phyloP scores from a whole-genome alignment of 2,113 vertebrate genomes.

The Climacteris rufus region DNA sequence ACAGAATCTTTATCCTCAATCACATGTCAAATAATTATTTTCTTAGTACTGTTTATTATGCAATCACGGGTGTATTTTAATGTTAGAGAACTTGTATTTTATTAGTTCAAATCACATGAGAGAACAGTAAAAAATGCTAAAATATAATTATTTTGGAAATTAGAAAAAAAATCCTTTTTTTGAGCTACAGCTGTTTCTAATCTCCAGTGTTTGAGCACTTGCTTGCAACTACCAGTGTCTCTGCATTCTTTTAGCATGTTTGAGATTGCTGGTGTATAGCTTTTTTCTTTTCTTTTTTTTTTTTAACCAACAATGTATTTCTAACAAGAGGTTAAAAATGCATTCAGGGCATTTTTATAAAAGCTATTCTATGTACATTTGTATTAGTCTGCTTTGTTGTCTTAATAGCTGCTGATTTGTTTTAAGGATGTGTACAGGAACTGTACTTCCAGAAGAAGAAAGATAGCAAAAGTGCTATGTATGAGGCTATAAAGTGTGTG shows the following conservation, averaged over 20 bases:
- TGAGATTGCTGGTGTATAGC: background rate
- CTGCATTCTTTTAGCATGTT: background rate
- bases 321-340: slow-evolving; percentile 2
- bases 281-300: background rate
- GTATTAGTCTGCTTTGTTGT: slow-evolving; percentile 5
- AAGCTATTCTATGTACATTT: background rate
- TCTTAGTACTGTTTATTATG: slow-evolving; percentile 60
- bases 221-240: background rate
- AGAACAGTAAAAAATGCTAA: slow-evolving; percentile 10
- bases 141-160: slow-evolving; percentile 23
- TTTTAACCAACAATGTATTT: background rate
- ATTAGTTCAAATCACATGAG: background rate
- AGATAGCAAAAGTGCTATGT: background rate
- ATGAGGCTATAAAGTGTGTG: background rate
- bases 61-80: slow-evolving; percentile 23
- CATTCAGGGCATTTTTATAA: slow-evolving; percentile 4
- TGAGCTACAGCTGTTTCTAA: background rate
- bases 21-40: slow-evolving; percentile 58
- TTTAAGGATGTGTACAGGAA: background rate
- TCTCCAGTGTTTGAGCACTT: background rate
- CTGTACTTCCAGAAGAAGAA: background rate
- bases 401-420: slow-evolving; percentile 1
- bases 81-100: slow-evolving; percentile 44
- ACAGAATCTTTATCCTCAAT: slow-evolving; percentile 22
- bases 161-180: background rate